These are phyloP conservation scores for Ladona fulva DNA, from an alignment of 1,140 invertebrate species.

Conservation along the genomic window DNA sequence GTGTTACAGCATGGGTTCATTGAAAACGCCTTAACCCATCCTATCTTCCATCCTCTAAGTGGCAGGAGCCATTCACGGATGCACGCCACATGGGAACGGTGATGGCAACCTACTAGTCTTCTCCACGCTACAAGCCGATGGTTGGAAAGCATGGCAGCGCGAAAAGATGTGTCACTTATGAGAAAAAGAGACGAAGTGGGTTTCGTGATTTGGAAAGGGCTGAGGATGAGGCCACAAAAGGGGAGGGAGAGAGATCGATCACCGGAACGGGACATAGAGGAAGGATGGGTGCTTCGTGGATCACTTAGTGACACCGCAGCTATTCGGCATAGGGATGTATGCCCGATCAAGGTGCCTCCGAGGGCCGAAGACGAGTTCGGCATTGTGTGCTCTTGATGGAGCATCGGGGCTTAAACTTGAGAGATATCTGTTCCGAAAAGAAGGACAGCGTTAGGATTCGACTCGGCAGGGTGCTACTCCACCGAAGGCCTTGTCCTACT, in stretches of 20 bases:
- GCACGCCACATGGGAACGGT: too few species aligned
- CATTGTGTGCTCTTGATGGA: slow-evolving; percentile 4
- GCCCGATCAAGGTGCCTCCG: background rate
- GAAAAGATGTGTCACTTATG: background rate
- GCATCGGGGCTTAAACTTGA: background rate
- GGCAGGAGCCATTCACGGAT: background rate
- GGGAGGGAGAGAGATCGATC: background rate
- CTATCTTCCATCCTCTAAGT: background rate
- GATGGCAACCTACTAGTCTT: too few species aligned
- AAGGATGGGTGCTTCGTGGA: background rate
- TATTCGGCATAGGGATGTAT: background rate
- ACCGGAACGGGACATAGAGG: background rate
- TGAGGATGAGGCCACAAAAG: background rate
- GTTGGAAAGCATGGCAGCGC: background rate
- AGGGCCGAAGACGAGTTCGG: background rate
- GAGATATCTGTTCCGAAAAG: background rate
- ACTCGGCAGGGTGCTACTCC: too few species aligned
- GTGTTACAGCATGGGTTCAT: background rate
- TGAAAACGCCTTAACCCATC: background rate
- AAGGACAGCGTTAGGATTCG: too few species aligned
- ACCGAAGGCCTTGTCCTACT: background rate
- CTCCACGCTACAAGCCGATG: background rate
- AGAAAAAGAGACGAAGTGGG: background rate
- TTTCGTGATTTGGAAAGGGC: background rate
- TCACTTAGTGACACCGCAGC: background rate